Evolutionary conservation across 2,888 invertebrate genomes (phyloP), one percentile per base, ranked within the genome.

Genomic region (Cepaea hortensis): DNA sequence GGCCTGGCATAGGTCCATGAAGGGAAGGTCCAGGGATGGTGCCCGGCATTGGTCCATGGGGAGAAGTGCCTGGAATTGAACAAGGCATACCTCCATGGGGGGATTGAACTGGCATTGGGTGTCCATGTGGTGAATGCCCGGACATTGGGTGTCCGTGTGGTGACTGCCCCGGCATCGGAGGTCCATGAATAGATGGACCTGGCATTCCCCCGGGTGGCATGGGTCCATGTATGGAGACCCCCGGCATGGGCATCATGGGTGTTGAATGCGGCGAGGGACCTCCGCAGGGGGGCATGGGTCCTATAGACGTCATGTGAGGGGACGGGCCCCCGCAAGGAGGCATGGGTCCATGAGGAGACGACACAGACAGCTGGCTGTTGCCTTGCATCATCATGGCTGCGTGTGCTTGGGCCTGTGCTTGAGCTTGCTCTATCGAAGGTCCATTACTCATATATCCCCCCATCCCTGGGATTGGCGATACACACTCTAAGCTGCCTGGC

Each of bases 31-130:
- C 85, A 65, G 87, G 88, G 50, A 89, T 89, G 15, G 89, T 89
- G 77, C 88, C 87, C 75, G 90, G 87, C 77, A 84, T 87, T 85
- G 89, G 82, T 0, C 86, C 81, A 80, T 87, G 81, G 76, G 85
- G 76, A n/a, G 86, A 83, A 83, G 85, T 73, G 81, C 89, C 79
- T 18, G 81, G 75, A 2, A 90, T 91, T 88, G 90, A 88, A 50
- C 89, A 91, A 62, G 90, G 90, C 89, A 89, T 90, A 50, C 90
- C 88, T 68, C 90, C 90, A 15, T 77, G 68, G 81, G 50, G 88
- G 15, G 86, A 82, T 82, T 87, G 88, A 84, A 48, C 90, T 85
- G 18, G 89, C 89, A 86, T 81, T 61, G 91, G 90, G 65, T 88
- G 88, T 76, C 90, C 90, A 87, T 88, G 89, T 50, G 87, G 88